A percentile compares a stretch with the other conserved stretches of the same genome.
Conservation (phyloP, 1,140 invertebrate species). For the Drosophila subpulchrella region DNA sequence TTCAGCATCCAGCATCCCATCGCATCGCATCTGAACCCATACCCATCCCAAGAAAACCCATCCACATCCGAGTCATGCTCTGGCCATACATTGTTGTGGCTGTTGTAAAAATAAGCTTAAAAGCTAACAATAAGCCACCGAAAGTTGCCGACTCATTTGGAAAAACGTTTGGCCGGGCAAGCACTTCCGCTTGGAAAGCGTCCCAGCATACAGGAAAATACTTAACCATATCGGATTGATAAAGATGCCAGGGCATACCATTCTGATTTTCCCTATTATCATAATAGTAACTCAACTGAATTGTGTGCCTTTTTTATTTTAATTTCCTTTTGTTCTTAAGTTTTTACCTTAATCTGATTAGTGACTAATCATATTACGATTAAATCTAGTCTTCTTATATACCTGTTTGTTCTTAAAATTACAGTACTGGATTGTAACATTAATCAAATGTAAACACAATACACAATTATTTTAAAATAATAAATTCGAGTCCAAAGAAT, state of each 20-base stretch:
- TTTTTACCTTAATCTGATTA: no score
- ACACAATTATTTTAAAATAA: no score
- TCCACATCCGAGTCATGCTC: constrained; percentile 45
- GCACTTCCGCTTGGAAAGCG: constrained; percentile 78
- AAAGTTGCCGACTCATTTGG: constrained; percentile 81
- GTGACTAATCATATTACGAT: no score
- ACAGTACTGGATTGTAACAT: neutral
- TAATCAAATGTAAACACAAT: neutral
- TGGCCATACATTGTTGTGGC: constrained; percentile 72
- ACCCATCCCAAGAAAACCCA: constrained; percentile 16
- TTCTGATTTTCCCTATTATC: neutral
- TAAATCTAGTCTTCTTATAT: no score
- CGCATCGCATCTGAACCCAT: constrained; percentile 1
- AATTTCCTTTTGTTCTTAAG: no score
- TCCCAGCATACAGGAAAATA: constrained; percentile 13
- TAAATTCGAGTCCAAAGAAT: no score
- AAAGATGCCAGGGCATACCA: constrained; percentile 6
- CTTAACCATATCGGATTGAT: constrained; percentile 31
- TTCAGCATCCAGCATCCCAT: constrained; percentile 21
- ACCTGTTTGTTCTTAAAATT: no score
- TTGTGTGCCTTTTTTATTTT: no score
- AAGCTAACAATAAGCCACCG: constrained; percentile 80
- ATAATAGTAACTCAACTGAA: no score
- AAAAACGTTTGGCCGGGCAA: constrained; percentile 61
- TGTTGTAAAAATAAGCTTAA: constrained; percentile 83